phyloP scores from a whole-genome alignment of 2,113 vertebrate genomes.

The Sinocyclocheilus maitianheensis region DNA sequence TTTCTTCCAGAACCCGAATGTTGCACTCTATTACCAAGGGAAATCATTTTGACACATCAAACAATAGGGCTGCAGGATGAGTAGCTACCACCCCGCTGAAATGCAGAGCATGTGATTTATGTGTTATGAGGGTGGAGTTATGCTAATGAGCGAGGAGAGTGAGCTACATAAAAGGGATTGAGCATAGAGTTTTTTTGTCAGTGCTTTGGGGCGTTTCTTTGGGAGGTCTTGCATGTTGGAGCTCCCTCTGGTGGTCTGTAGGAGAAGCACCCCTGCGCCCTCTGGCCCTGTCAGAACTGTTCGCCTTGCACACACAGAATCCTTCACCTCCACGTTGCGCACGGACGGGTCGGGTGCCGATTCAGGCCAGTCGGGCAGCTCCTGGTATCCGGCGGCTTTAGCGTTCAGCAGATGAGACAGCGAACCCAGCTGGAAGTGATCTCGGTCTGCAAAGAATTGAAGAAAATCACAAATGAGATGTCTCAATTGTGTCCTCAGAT shows the following conservation, averaged over 20 bases:
- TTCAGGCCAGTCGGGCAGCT: conserved; percentile 93
- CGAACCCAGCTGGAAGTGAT: conserved; percentile 97
- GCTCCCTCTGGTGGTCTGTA: conserved; percentile 54
- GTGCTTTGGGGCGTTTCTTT: conserved; percentile 19
- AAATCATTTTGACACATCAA: neutral
- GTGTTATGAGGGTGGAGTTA: conserved; percentile 49
- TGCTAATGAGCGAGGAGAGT: conserved; percentile 53
- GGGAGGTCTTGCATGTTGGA: conserved; percentile 56
- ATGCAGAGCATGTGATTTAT: conserved; percentile 36
- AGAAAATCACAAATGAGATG: neutral
- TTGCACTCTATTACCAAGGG: neutral
- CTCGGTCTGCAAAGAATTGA: conserved; percentile 80
- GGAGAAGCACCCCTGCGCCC: conserved; percentile 60
- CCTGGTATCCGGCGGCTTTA: conserved; percentile 96
- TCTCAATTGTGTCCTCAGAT: neutral
- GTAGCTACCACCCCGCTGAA: conserved; percentile 13
- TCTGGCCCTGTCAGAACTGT: conserved; percentile 72
- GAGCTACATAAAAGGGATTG: conserved; percentile 40
- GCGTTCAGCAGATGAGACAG: conserved; percentile 94
- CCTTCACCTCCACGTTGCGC: conserved; percentile 98
- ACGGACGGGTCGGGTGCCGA: conserved; percentile 95
- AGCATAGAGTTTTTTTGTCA: neutral
- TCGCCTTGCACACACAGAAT: conserved; percentile 82
- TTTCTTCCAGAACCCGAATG: too few species aligned
- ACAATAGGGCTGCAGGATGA: conserved; percentile 24